A percentile compares a stretch with the other conserved stretches of the same genome.
phyloP scores from a whole-genome alignment of 2,113 vertebrate species.

The Notarius quadriscutis region DNA sequence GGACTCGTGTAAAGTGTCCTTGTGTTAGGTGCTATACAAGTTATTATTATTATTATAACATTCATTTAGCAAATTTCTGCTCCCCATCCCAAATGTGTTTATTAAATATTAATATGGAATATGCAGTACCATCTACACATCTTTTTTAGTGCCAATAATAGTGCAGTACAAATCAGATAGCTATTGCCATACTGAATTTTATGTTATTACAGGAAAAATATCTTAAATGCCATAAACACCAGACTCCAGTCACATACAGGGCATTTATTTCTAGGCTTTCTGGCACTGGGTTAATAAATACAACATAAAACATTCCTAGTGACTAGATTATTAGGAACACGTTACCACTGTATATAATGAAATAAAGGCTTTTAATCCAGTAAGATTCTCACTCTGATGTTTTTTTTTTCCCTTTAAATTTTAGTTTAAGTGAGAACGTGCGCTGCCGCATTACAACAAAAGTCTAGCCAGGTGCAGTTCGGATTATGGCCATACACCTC shows the following conservation, averaged over 20 bases:
- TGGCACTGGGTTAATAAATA: not conserved
- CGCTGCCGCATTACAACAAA: not conserved
- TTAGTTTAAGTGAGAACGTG: not conserved
- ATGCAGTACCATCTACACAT: not conserved
- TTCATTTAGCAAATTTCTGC: not conserved
- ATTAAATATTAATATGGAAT: not conserved
- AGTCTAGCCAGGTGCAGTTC: not conserved
- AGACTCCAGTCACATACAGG: too few species aligned
- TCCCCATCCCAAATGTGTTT: not conserved
- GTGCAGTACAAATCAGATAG: not conserved
- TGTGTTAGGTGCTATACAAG: too few species aligned
- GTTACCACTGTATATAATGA: not conserved
- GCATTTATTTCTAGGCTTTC: not conserved
- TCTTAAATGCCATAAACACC: not conserved
- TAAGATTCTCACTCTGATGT: not conserved
- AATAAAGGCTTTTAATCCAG: not conserved
- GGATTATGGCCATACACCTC: not conserved
- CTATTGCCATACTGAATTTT: not conserved
- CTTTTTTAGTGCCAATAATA: not conserved
- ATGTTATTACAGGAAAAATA: not conserved
- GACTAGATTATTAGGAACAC: not conserved
- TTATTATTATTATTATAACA: too few species aligned
- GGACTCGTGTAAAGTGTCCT: too few species aligned
- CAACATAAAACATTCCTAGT: not conserved
- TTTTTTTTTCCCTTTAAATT: not conserved